A percentile compares a stretch with the other conserved stretches of the same genome.
phyloP scores from a whole-genome alignment of 2,888 invertebrate genomes.

The Ceramica pisi region DNA sequence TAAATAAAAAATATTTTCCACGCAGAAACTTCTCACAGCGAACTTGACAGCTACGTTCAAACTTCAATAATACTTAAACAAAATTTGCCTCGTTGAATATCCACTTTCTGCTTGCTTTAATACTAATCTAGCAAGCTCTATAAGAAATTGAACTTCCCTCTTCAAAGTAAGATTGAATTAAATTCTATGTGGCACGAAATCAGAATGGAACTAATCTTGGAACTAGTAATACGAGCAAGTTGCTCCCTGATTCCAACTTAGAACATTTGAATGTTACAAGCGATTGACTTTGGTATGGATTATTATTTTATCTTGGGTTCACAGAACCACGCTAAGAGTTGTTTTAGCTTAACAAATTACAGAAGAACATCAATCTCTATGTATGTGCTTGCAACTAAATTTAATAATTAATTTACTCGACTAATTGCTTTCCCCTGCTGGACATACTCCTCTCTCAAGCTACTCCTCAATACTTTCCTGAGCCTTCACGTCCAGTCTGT shows the following conservation, averaged over 20 bases:
- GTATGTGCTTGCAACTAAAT: neutral
- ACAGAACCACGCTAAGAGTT: neutral
- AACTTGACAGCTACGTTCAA: neutral
- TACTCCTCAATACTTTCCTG: neutral
- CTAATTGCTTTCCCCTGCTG: too few relatives aligned
- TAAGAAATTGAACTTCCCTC: slow-evolving; percentile 10
- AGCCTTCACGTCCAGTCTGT: neutral
- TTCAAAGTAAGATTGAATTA: slow-evolving; percentile 32
- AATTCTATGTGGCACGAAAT: slow-evolving; percentile 18
- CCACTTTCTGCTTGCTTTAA: neutral
- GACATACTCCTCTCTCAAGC: neutral
- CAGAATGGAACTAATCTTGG: slow-evolving; percentile 24
- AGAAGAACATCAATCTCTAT: neutral
- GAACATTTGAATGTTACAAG: slow-evolving; percentile 19
- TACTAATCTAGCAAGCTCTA: neutral
- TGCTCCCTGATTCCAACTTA: slow-evolving; percentile 13
- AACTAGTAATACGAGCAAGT: slow-evolving; percentile 19
- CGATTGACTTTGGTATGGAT: slow-evolving; percentile 3
- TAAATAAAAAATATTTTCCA: neutral
- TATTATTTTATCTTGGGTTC: neutral
- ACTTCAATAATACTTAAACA: neutral
- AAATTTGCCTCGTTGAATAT: neutral
- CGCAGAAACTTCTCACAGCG: neutral
- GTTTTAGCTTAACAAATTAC: neutral
- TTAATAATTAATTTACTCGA: neutral